Conservation (phyloP, 1,140 invertebrate species). For the Nebria ingens region DNA sequence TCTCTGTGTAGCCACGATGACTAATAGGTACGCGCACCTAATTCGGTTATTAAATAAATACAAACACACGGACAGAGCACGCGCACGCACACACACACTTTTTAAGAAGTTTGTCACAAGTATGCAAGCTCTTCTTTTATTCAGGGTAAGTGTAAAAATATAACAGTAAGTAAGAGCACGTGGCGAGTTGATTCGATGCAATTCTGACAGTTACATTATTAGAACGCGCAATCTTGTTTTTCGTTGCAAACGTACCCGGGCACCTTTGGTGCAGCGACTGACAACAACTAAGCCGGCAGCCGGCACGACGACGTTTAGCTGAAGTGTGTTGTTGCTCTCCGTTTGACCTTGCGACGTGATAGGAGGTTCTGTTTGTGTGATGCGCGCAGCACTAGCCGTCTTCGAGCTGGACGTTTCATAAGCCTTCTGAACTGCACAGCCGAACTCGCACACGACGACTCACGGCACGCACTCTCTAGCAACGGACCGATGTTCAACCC, state of each 20-base stretch:
- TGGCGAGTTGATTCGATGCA: too few species aligned
- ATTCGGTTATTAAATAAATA: neutral
- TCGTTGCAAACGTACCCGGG: neutral
- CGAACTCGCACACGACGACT: constrained; percentile 5
- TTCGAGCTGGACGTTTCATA: constrained; percentile 1
- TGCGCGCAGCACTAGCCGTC: neutral
- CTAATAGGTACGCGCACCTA: too few species aligned
- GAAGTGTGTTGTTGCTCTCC: neutral
- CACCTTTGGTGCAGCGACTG: neutral
- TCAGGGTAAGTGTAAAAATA: too few species aligned
- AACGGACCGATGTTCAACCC: neutral
- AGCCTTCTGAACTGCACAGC: constrained; percentile 5
- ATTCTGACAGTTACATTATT: too few species aligned
- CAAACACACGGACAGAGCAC: neutral
- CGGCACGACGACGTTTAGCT: neutral
- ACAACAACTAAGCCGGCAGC: too few species aligned
- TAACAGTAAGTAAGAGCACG: too few species aligned
- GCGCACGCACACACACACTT: neutral
- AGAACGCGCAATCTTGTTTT: neutral
- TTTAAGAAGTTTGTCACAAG: too few species aligned
- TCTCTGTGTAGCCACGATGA: neutral
- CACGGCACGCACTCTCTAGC: neutral
- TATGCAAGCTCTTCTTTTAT: too few species aligned
- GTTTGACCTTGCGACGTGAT: constrained; percentile 1
- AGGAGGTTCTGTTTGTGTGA: neutral